phyloP scores from a whole-genome alignment of 2,888 invertebrate genomes.

The Tenthredo notha region DNA sequence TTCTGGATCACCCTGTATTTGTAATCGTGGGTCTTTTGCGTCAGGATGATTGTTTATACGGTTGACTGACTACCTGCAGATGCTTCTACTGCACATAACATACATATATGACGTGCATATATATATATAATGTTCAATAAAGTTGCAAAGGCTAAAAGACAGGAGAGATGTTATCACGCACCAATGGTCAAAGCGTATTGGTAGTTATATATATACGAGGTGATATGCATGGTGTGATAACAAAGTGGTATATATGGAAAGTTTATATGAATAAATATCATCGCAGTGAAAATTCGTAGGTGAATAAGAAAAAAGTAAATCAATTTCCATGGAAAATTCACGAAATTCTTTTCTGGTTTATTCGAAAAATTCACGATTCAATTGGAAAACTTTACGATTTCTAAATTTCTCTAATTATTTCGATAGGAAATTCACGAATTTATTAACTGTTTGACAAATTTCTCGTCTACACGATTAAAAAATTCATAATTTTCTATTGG shows the following conservation, averaged over 20 bases:
- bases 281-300: not conserved
- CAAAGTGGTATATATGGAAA: not conserved
- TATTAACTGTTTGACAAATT: too few relatives aligned
- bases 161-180: constrained; percentile 66
- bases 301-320: too few relatives aligned
- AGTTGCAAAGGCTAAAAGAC: constrained; percentile 75
- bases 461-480: too few relatives aligned
- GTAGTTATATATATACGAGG: not conserved
- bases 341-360: too few relatives aligned
- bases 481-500: too few relatives aligned
- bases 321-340: not conserved
- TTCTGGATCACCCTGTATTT: too few relatives aligned
- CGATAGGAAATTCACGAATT: not conserved
- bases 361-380: not conserved
- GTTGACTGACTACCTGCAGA: not conserved
- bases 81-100: not conserved
- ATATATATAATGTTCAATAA: constrained; percentile 61
- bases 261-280: not conserved
- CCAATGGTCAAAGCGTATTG: constrained; percentile 71
- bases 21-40: not conserved
- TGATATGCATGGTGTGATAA: not conserved
- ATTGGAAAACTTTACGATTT: not conserved
- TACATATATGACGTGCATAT: not conserved
- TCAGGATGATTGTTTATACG: not conserved
- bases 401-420: not conserved